Evolutionary conservation across 2,113 vertebrate species (phyloP).

Genomic region (Acrocephalus arundinaceus): DNA sequence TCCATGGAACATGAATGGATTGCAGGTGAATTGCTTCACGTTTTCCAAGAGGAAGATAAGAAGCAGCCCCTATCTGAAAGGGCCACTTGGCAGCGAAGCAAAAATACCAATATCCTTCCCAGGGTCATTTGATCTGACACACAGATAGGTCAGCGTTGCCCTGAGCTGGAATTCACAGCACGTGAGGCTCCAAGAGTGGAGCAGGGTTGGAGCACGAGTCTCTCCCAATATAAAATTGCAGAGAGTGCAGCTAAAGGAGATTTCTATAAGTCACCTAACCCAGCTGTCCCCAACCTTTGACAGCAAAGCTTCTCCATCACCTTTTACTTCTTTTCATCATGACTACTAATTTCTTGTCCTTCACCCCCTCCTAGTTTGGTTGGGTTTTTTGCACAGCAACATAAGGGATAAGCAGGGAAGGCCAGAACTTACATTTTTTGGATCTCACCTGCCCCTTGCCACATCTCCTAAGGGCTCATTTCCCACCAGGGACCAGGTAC

Average conservation of each 20-base stretch:
- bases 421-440: neutral
- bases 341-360: neutral
- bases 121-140: neutral
- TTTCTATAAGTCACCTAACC: neutral
- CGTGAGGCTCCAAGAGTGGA: neutral
- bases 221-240: neutral
- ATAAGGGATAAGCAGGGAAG: neutral
- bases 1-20: accelerated
- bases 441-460: neutral
- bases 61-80: neutral
- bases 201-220: neutral
- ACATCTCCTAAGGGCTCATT: neutral
- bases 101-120: neutral
- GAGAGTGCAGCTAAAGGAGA: neutral
- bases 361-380: accelerated
- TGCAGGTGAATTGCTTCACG: neutral
- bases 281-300: neutral
- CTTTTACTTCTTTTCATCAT: neutral
- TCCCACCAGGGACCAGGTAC: neutral
- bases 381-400: neutral
- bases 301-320: neutral
- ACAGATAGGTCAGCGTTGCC: neutral
- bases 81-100: neutral
- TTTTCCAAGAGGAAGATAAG: neutral
- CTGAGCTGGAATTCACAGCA: neutral